These are phyloP conservation scores for Bolinopsis microptera DNA, from an alignment of 37 sponge, comb jelly and placozoan species.

Conservation along the genomic window DNA sequence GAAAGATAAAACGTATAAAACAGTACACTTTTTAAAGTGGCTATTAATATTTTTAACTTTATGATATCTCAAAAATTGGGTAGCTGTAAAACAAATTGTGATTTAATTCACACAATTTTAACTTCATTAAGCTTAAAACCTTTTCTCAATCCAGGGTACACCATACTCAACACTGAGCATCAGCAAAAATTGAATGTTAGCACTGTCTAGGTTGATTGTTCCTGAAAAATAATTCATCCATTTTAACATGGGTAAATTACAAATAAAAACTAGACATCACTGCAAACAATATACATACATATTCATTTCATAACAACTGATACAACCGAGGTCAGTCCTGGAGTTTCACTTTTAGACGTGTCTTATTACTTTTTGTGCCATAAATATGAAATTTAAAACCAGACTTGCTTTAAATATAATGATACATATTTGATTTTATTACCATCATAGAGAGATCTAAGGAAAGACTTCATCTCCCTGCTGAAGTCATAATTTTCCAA, in stretches of 20 bases:
- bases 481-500: background rate
- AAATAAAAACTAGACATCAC: no score
- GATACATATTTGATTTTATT: no score
- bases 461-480: slow-evolving; percentile 24
- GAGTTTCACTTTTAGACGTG: no score
- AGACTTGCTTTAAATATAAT: no score
- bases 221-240: background rate
- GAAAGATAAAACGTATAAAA: no score
- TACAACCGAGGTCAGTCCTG: no score
- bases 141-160: slow-evolving; percentile 18
- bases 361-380: background rate
- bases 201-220: background rate
- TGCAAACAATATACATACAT: no score
- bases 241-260: background rate
- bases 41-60: background rate
- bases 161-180: slow-evolving; percentile 25
- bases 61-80: background rate
- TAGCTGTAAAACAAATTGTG: no score
- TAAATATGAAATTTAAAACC: background rate
- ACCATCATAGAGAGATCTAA: slow-evolving; percentile 19
- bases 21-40: no score
- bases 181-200: slow-evolving; percentile 12
- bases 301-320: no score
- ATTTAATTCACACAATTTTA: no score
- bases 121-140: no score